Base-by-base conservation (phyloP, 2,888 invertebrate species). In the Lymantria dispar region DNA sequence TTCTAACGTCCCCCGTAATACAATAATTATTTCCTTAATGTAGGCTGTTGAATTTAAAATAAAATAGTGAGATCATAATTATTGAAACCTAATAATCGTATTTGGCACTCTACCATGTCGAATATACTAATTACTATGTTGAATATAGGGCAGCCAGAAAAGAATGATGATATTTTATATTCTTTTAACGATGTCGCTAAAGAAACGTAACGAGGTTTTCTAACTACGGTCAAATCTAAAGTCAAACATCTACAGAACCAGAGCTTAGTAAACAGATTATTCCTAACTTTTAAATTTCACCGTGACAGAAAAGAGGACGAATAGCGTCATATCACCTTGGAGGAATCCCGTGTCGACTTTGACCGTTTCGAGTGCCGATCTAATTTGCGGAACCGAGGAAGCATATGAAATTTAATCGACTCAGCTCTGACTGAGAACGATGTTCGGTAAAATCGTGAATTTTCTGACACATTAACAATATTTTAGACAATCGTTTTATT, bases 281-380 rank as follows among this genome's bases (percentile, higher is more conserved):
- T 33, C 61, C 68, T 72, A 60, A 60, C 66, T 75, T 84, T 83
- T 78, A 84, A 87, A 88, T 80, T 79, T 54, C 54, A 50, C 48
- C 60, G 56, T 56, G 68, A 80, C 83, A 80, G 81, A 79, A 68
- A 75, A 74, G 78, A 78, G 81, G 80, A 74, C 70, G 77, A 83
- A 61, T 67, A 61, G 61, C 56, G 54, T 58, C 61, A 67, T 80
- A 82, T 80, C 81, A 75, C 64, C 69, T 66, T 78, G 74, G 78
- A 85, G 83, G 78, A 75, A 78, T 65, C 80, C n/a, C 80, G 81
- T 83, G 86, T 86, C 87, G 85, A 79, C 83, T 85, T 87, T 89
- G 90, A 90, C 90, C 91, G 91, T 78, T 85, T 85, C 71, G 80
- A 90, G 88, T 85, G 81, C 78, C 80, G 83, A 87, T 87, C 86